A percentile compares a stretch with the other conserved stretches of the same genome.
phyloP scores from a whole-genome alignment of 2,113 vertebrate genomes.

The Poeciliopsis retropinna region DNA sequence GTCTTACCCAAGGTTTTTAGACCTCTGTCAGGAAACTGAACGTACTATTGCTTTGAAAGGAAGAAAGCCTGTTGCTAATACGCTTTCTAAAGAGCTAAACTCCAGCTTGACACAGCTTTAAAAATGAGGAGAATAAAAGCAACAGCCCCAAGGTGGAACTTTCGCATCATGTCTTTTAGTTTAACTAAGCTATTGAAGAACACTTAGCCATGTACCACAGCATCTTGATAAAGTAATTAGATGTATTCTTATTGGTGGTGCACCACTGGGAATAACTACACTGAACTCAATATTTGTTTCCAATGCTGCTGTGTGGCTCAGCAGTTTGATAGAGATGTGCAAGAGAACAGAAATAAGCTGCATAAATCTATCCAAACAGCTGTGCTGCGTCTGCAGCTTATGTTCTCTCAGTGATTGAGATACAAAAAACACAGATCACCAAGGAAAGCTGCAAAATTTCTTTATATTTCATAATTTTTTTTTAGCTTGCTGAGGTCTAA shows the following conservation, averaged over 20 bases:
- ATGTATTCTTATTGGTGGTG: constrained; percentile 25
- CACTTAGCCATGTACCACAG: neutral
- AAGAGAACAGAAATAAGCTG: neutral
- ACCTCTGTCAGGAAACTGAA: too few species aligned
- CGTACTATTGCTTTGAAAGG: constrained; percentile 2
- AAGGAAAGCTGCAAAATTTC: neutral
- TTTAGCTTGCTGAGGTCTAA: too few species aligned
- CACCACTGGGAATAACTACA: constrained; percentile 16
- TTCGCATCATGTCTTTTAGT: neutral
- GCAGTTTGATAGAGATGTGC: neutral
- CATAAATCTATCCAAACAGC: neutral
- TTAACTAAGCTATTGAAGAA: neutral
- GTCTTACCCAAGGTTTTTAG: too few species aligned
- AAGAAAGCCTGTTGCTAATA: constrained; percentile 16
- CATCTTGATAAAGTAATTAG: constrained; percentile 25
- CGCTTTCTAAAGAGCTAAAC: constrained; percentile 15
- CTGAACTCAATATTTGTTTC: constrained; percentile 21
- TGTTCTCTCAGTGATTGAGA: neutral
- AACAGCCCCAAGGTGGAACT: neutral
- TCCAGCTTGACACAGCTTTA: constrained; percentile 26
- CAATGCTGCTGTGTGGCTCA: neutral
- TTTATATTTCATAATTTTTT: too few species aligned
- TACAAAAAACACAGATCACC: neutral
- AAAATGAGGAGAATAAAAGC: constrained; percentile 12
- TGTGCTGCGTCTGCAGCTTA: neutral